phyloP scores from a whole-genome alignment of 2,888 invertebrate species.

The Thecophora atra region DNA sequence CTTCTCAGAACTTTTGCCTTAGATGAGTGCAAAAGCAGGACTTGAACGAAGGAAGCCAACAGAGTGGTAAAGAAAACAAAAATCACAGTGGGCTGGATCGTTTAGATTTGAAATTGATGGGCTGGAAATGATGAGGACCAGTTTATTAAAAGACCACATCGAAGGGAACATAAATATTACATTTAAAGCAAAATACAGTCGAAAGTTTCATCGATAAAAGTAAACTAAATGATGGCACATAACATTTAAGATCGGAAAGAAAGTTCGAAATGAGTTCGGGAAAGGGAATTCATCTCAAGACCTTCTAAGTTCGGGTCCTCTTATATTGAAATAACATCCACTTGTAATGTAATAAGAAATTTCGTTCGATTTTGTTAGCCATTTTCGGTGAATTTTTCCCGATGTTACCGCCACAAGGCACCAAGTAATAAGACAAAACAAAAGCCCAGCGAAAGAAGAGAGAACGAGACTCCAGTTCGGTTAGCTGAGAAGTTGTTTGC shows the following conservation, averaged over 20 bases:
- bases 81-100: slow-evolving; percentile 27
- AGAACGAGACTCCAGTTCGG: neutral
- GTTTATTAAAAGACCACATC: neutral
- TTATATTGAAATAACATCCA: neutral
- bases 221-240: too few species aligned
- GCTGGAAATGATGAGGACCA: neutral
- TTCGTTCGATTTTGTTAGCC: neutral
- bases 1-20: slow-evolving; percentile 31
- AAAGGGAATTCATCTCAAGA: too few species aligned
- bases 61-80: neutral
- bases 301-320: too few species aligned
- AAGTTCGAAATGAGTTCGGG: too few species aligned
- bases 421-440: neutral
- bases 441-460: neutral
- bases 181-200: too few species aligned
- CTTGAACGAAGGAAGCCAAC: slow-evolving; percentile 7
- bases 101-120: slow-evolving; percentile 33
- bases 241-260: too few species aligned
- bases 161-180: neutral
- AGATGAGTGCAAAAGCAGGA: slow-evolving; percentile 6
- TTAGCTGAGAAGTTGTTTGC: neutral
- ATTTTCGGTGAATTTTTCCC: neutral
- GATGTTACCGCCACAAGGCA: neutral
- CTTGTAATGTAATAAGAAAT: neutral
- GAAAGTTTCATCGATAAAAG: too few species aligned